Percentiles rank a stretch among this genome's conserved stretches.
These are phyloP conservation scores for Leptinotarsa rubiginosa DNA, from an alignment of 2,888 invertebrate species.

Conservation along the genomic window DNA sequence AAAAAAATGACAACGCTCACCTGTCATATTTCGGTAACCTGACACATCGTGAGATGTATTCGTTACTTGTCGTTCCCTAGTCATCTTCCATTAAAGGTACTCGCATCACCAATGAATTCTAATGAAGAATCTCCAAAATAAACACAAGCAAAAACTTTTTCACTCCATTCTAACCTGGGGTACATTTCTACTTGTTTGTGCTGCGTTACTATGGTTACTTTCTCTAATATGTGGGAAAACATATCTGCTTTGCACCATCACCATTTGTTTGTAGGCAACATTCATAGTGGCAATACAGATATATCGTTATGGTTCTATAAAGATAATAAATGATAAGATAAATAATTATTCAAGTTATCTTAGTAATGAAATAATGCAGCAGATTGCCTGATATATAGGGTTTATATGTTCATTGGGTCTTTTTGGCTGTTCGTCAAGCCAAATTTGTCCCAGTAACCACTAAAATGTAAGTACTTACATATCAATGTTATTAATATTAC, in stretches of 20 bases:
- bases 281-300: neutral
- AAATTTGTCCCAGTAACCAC: too few relatives aligned
- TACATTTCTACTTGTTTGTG: slow-evolving; percentile 13
- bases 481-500: too few relatives aligned
- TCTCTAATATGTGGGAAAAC: neutral
- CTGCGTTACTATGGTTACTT: slow-evolving; percentile 14
- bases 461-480: too few relatives aligned
- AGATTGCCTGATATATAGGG: neutral
- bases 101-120: too few relatives aligned
- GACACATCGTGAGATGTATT: neutral
- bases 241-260: neutral
- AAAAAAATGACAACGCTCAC: neutral
- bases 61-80: neutral
- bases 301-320: neutral
- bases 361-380: neutral
- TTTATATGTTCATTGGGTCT: too few relatives aligned
- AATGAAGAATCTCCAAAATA: neutral
- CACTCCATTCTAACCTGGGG: neutral
- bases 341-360: neutral
- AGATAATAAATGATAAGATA: slow-evolving; percentile 8
- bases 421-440: too few relatives aligned
- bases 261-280: neutral
- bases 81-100: neutral
- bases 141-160: neutral
- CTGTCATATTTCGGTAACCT: neutral